Evolutionary conservation across 2,888 invertebrate genomes (phyloP).

Genomic region (Callimorpha dominula): DNA sequence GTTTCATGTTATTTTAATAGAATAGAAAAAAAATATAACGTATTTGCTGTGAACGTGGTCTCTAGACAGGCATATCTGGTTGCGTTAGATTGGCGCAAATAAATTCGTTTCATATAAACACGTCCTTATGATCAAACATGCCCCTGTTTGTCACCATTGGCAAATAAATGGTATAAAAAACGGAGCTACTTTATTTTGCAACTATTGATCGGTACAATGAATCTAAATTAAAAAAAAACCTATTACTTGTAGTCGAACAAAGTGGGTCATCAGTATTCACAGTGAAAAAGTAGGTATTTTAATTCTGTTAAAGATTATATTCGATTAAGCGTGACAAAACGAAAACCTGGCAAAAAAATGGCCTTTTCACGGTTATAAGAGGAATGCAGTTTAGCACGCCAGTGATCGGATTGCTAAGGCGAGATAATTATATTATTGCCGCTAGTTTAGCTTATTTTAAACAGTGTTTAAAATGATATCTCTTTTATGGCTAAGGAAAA

Average conservation of each 20-base stretch:
- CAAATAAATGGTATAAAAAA: background rate
- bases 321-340: conserved; percentile 2
- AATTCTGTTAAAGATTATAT: conserved; percentile 9
- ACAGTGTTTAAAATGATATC: background rate
- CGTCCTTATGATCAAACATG: no score
- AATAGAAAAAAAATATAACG: no score
- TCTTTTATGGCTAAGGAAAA: background rate
- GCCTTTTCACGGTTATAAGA: background rate
- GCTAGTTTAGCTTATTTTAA: background rate
- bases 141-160: background rate
- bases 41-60: no score
- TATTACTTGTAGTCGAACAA: background rate
- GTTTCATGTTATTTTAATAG: no score
- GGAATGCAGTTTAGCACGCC: conserved; percentile 3
- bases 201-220: background rate
- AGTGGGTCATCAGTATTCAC: background rate
- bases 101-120: no score
- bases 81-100: no score
- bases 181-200: background rate
- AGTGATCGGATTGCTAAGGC: conserved; percentile 6
- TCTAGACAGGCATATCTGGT: no score
- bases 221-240: background rate
- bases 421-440: conserved; percentile 9
- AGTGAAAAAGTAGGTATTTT: conserved; percentile 10
- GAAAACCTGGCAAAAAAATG: conserved; percentile 3